Percentiles rank a stretch among this genome's conserved stretches.
These are phyloP conservation scores for Caenorhabditis wallacei DNA, from an alignment of 2,888 invertebrate species.

Conservation along the genomic window DNA sequence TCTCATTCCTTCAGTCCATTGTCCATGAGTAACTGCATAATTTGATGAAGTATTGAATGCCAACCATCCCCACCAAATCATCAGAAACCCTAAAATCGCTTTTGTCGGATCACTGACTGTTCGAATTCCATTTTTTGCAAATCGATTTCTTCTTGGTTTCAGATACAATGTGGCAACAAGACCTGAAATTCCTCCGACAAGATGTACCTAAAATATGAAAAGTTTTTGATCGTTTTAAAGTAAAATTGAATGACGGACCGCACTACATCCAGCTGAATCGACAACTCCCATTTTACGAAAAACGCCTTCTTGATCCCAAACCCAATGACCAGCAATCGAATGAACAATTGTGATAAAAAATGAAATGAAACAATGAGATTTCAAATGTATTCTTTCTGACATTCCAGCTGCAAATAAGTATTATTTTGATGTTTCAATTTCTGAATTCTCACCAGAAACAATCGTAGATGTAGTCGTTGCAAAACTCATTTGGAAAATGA, in stretches of 20 bases:
- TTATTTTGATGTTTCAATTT: background rate
- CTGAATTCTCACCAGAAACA: slow-evolving; percentile 73
- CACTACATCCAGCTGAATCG: slow-evolving; percentile 80
- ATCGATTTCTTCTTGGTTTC: slow-evolving; percentile 74
- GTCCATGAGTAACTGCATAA: slow-evolving; percentile 76
- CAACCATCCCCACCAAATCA: slow-evolving; percentile 82
- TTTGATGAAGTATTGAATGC: slow-evolving; percentile 81
- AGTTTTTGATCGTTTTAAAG: background rate
- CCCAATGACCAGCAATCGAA: slow-evolving; percentile 80
- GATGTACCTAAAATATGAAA: slow-evolving; percentile 65
- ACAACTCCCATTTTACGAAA: slow-evolving; percentile 77
- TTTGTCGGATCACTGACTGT: slow-evolving; percentile 80
- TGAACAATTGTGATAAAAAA: slow-evolving; percentile 76
- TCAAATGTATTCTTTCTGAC: slow-evolving; percentile 80
- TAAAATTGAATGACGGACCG: slow-evolving; percentile 56
- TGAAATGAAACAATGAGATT: slow-evolving; percentile 77
- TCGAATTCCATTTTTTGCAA: slow-evolving; percentile 72
- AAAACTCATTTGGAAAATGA: slow-evolving; percentile 81
- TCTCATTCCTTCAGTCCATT: slow-evolving; percentile 80
- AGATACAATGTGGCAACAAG: slow-evolving; percentile 80
- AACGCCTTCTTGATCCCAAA: slow-evolving; percentile 75
- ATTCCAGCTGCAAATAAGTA: slow-evolving; percentile 73
- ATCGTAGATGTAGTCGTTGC: slow-evolving; percentile 81
- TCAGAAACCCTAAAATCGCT: slow-evolving; percentile 79
- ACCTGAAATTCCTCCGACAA: slow-evolving; percentile 79